Percentiles rank a stretch among this genome's conserved stretches.
Conservation (phyloP, 2,888 invertebrate genomes). For the Cerastis rubricosa region DNA sequence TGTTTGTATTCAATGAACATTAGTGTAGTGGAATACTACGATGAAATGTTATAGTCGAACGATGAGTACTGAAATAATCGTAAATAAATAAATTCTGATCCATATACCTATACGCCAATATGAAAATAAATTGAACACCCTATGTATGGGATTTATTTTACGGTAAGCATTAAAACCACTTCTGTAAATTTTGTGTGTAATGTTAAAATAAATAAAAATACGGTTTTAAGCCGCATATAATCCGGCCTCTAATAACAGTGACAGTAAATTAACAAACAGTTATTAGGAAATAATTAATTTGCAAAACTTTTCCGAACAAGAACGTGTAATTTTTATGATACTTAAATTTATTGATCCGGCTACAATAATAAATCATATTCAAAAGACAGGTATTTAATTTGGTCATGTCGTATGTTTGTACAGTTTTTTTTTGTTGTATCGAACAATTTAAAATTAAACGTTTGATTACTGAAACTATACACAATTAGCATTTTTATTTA, state of each 20-base stretch:
- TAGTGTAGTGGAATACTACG: constrained; percentile 37
- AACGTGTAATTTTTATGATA: background rate
- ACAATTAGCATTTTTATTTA: too few relatives aligned
- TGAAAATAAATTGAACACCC: background rate
- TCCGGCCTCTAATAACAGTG: background rate
- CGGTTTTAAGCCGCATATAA: background rate
- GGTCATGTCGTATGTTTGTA: background rate
- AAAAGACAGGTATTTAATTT: background rate
- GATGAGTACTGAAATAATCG: background rate
- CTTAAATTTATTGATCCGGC: background rate
- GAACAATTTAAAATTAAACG: background rate
- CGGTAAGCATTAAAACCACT: background rate
- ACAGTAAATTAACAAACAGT: background rate
- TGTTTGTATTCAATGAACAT: constrained; percentile 47
- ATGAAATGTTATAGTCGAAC: constrained; percentile 28
- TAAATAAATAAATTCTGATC: constrained; percentile 12
- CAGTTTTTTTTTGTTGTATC: background rate
- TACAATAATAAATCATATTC: background rate
- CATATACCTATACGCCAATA: background rate
- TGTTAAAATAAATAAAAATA: background rate
- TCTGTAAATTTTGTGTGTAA: background rate
- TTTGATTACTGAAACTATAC: background rate
- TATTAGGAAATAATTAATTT: background rate
- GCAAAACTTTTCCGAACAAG: background rate
- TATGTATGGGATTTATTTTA: background rate